Conservation (phyloP, 2,113 vertebrate genomes). For the Cephalopholis sonnerati region DNA sequence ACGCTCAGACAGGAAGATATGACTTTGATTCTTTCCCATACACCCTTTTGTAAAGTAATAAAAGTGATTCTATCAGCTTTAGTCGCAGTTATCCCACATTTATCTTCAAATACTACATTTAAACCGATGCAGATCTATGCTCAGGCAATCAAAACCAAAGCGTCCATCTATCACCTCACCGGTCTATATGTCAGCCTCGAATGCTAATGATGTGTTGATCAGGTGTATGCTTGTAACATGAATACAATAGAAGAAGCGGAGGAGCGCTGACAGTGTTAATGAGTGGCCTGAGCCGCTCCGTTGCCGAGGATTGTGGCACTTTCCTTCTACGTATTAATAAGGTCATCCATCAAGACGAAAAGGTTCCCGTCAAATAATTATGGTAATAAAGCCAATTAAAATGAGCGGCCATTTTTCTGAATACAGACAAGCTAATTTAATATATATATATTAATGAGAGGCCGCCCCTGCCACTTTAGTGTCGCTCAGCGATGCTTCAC, state of each 20-base stretch:
- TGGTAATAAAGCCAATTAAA: conserved; percentile 73
- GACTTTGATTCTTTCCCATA: neutral
- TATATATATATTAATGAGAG: conserved; percentile 44
- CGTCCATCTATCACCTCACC: neutral
- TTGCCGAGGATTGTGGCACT: conserved; percentile 23
- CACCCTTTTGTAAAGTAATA: neutral
- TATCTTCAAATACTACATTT: neutral
- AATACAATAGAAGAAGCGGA: neutral
- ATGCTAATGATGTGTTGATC: conserved; percentile 15
- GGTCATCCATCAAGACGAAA: conserved; percentile 73
- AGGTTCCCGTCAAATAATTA: conserved; percentile 68
- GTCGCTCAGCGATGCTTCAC: neutral
- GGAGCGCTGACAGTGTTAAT: conserved; percentile 36
- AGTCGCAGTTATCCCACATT: neutral
- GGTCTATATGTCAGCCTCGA: neutral
- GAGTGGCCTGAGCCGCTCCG: conserved; percentile 36
- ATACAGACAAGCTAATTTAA: conserved; percentile 62
- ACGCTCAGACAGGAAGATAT: conserved; percentile 29
- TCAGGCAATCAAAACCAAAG: neutral
- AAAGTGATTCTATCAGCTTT: neutral
- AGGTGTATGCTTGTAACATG: conserved; percentile 11
- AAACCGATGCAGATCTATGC: neutral
- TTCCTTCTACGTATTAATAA: conserved; percentile 63
- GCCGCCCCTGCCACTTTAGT: conserved; percentile 27
- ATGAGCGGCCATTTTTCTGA: conserved; percentile 50